Evolutionary conservation across 2,888 invertebrate species (phyloP).

Genomic region (Cantharis nigra): DNA sequence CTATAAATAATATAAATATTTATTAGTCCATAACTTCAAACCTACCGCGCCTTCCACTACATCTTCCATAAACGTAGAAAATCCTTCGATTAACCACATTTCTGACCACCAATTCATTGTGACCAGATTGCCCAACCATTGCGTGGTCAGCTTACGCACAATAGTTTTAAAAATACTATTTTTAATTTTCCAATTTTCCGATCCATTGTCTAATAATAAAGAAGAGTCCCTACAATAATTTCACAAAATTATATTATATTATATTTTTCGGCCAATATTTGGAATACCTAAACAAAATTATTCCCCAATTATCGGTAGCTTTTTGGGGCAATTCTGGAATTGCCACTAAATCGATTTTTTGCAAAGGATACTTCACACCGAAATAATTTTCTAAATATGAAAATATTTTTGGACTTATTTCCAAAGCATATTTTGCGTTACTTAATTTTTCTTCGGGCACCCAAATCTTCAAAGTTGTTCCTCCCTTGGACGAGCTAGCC

Average conservation of each 20-base stretch:
- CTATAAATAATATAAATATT: background rate
- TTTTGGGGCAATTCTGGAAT: slow-evolving; percentile 62
- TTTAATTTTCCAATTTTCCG: slow-evolving; percentile 48
- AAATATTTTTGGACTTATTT: slow-evolving; percentile 59
- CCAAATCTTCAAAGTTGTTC: slow-evolving; percentile 55
- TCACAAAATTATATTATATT: background rate
- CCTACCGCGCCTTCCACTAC: slow-evolving; percentile 47
- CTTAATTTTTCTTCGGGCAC: slow-evolving; percentile 48
- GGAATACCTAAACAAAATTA: slow-evolving; percentile 61
- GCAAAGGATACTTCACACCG: slow-evolving; percentile 58
- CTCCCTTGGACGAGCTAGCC: slow-evolving; percentile 34
- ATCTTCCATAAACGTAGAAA: slow-evolving; percentile 68
- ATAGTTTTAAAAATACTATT: slow-evolving; percentile 61
- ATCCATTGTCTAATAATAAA: slow-evolving; percentile 31
- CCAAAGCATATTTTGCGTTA: slow-evolving; percentile 57
- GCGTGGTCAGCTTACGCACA: slow-evolving; percentile 74
- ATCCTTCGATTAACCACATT: slow-evolving; percentile 75
- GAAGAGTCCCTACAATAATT: slow-evolving; percentile 35
- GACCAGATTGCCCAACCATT: slow-evolving; percentile 76
- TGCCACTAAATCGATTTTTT: slow-evolving; percentile 63
- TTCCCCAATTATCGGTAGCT: slow-evolving; percentile 64
- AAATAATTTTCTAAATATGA: slow-evolving; percentile 60
- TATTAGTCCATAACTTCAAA: background rate
- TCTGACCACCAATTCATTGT: slow-evolving; percentile 74
- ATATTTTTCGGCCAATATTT: background rate